Base-by-base conservation (phyloP, 2,888 invertebrate species). In the Cryptocheilus praepositus region DNA sequence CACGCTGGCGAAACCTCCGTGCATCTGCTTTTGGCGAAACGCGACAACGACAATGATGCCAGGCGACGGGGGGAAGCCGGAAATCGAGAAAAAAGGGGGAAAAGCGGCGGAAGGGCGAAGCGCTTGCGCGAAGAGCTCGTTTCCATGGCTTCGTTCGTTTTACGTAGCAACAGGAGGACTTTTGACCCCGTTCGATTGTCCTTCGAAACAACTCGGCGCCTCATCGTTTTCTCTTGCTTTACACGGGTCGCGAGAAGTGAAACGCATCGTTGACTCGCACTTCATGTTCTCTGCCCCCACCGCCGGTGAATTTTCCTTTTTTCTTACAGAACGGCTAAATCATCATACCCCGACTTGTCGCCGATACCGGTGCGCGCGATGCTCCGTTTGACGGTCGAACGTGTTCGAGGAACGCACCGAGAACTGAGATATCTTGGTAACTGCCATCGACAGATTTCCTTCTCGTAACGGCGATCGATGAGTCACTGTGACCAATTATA, bases 141-240 rank as follows among this genome's bases (percentile, higher is more conserved):
- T 80, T 76, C 74, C 81, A 76, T 74, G 80, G 82, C 80, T 85
- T 82, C 81, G 77, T 71, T 73, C 76, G 73, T 74, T 80, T 76
- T 80, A 77, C 83, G 81, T 84, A 83, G 77, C 77, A 77, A 77
- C 81, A 78, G 69, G 80, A 81, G 77, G 80, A 82, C 82, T 82
- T 83, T 82, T 83, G 81, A 83, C 83, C 82, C 80, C 77, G 80
- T 84, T 84, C 80, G 79, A 84, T 83, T 84, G 84, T 84, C 81
- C 79, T 83, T 80, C 80, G 75, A 76, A 77, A 76, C 75, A 68
- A 71, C 73, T 73, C 71, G 66, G 68, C 72, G 70, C 66, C 70
- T 67, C 67, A 57, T 73, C 66, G 64, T 75, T 65, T 74, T 70
- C 70, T 73, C 64, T 57, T 64, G 69, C 63, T 68, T 64, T 66